A percentile compares a stretch with the other conserved stretches of the same genome.
Conservation (phyloP, 2,797 vertebrate genomes). For the Pampus argenteus region DNA sequence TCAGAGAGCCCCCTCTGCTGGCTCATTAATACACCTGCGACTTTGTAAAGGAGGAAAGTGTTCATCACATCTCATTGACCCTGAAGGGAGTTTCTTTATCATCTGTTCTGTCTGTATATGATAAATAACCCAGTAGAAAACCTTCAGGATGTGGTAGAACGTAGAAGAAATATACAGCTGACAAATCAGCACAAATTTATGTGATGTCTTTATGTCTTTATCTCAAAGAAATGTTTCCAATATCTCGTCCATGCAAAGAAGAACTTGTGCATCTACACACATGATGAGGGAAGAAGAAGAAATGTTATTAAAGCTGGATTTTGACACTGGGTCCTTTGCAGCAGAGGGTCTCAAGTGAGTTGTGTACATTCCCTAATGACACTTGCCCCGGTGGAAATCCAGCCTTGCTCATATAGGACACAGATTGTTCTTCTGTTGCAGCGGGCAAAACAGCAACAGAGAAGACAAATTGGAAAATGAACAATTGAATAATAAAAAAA, state of each 20-base stretch:
- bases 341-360: not conserved
- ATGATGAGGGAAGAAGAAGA: too few relatives aligned
- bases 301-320: too few relatives aligned
- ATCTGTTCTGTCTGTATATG: not conserved
- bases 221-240: too few relatives aligned
- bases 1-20: conserved; percentile 50
- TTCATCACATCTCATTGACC: not conserved
- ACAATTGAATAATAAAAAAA: not conserved
- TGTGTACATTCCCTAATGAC: not conserved
- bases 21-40: not conserved
- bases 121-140: not conserved
- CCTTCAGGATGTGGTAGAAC: too few relatives aligned
- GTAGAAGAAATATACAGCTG: too few relatives aligned
- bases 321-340: too few relatives aligned
- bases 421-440: not conserved
- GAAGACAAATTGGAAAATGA: not conserved
- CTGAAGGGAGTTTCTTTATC: not conserved
- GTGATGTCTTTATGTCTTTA: too few relatives aligned
- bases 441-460: not conserved
- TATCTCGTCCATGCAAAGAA: too few relatives aligned
- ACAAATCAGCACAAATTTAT: too few relatives aligned
- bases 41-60: not conserved
- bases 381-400: not conserved
- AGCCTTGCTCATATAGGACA: not conserved
- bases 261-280: too few relatives aligned